These are phyloP conservation scores for Antechinus flavipes DNA, from an alignment of 2,113 vertebrate species.

Conservation along the genomic window DNA sequence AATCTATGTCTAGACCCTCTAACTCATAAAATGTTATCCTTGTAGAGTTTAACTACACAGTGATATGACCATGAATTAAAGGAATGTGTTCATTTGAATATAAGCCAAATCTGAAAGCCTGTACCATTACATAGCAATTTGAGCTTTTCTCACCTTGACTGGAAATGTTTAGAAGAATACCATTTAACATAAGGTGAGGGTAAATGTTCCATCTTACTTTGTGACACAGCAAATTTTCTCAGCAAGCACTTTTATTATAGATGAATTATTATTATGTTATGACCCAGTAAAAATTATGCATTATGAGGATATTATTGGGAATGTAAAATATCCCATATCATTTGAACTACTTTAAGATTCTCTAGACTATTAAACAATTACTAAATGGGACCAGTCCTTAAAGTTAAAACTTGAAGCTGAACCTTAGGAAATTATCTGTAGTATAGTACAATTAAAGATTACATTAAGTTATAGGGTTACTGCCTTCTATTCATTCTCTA, in stretches of 20 bases:
- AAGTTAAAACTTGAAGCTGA: slow-evolving; percentile 60
- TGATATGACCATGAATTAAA: slow-evolving; percentile 5
- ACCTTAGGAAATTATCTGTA: slow-evolving; percentile 58
- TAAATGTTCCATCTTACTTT: slow-evolving; percentile 54
- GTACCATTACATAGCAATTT: slow-evolving; percentile 48
- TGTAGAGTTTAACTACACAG: slow-evolving; percentile 10
- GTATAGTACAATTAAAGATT: slow-evolving; percentile 60
- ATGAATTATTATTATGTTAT: background rate
- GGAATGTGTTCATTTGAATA: slow-evolving; percentile 10
- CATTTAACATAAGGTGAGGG: slow-evolving; percentile 31
- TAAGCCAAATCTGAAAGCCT: slow-evolving; percentile 13
- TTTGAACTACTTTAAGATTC: background rate
- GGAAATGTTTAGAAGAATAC: slow-evolving; percentile 32
- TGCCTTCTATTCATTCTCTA: background rate
- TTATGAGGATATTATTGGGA: slow-evolving; percentile 39
- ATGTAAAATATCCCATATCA: slow-evolving; percentile 45
- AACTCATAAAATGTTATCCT: slow-evolving; percentile 49
- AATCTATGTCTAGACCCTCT: background rate
- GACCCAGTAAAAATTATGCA: slow-evolving; percentile 38
- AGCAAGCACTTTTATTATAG: slow-evolving; percentile 41
- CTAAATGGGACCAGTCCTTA: slow-evolving; percentile 58
- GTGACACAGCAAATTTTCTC: slow-evolving; percentile 41
- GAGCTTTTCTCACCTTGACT: slow-evolving; percentile 21
- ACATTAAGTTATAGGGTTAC: slow-evolving; percentile 38
- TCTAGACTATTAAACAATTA: slow-evolving; percentile 58